Percentiles rank a stretch among this genome's conserved stretches.
These are phyloP conservation scores for Gallinago paraguaiae DNA, from an alignment of 2,113 vertebrate genomes.

Conservation along the genomic window DNA sequence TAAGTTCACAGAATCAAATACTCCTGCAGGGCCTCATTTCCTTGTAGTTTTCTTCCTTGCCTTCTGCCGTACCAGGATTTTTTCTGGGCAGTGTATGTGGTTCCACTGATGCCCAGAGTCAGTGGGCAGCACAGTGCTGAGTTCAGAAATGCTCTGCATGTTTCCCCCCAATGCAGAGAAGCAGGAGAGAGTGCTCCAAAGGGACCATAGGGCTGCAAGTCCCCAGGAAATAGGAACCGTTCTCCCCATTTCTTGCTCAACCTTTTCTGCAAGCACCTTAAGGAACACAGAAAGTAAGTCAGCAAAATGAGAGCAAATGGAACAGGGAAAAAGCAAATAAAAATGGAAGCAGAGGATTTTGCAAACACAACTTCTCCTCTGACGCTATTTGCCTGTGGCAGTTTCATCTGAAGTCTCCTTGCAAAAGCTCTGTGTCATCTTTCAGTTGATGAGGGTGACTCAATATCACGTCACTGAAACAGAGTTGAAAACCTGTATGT, in stretches of 20 bases:
- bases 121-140: neutral
- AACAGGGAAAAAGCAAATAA: neutral
- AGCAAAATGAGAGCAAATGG: neutral
- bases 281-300: fast-evolving
- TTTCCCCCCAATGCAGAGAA: neutral
- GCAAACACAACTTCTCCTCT: neutral
- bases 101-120: neutral
- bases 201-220: neutral
- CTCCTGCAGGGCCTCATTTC: neutral
- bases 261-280: neutral
- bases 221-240: neutral
- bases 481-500: neutral
- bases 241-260: neutral
- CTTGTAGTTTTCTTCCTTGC: neutral
- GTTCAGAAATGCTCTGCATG: neutral
- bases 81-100: neutral
- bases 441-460: neutral
- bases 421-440: neutral
- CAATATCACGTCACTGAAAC: neutral
- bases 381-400: neutral
- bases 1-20: neutral
- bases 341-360: neutral
- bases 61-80: neutral
- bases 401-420: neutral
- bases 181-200: neutral